phyloP scores from a whole-genome alignment of 1,140 invertebrate species.

The Lethocerus indicus region DNA sequence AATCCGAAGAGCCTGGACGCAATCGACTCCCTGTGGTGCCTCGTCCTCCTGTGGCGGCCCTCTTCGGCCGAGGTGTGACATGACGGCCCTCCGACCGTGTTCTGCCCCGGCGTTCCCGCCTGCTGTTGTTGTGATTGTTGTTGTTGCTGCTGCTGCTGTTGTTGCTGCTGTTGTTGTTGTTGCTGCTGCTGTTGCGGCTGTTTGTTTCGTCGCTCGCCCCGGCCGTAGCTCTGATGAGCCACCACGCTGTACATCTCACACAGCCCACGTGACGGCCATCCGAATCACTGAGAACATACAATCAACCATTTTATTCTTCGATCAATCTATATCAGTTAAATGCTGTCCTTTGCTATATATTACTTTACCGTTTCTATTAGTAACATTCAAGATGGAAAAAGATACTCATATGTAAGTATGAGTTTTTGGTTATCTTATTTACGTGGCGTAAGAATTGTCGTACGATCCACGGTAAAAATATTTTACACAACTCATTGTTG shows the following conservation, averaged over 20 bases:
- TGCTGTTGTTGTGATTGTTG: neutral
- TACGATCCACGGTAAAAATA: no score
- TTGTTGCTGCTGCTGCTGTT: neutral
- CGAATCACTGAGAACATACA: no score
- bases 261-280: neutral
- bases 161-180: neutral
- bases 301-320: no score
- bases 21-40: neutral
- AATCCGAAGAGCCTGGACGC: slow-evolving; percentile 7
- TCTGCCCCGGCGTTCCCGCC: neutral
- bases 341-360: no score
- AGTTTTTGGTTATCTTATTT: no score
- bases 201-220: slow-evolving; percentile 3
- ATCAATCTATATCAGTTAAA: no score
- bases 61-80: neutral
- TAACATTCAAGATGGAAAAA: no score
- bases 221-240: slow-evolving; percentile 18
- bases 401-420: no score
- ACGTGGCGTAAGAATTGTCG: no score
- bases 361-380: no score
- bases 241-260: slow-evolving; percentile 20
- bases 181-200: slow-evolving; percentile 1
- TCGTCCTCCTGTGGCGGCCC: neutral
- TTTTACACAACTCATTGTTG: no score
- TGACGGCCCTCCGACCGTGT: neutral